Percentiles rank a stretch among this genome's conserved stretches.
Evolutionary conservation across 2,888 invertebrate genomes (phyloP).

Genomic region (Flexamia atlantica): DNA sequence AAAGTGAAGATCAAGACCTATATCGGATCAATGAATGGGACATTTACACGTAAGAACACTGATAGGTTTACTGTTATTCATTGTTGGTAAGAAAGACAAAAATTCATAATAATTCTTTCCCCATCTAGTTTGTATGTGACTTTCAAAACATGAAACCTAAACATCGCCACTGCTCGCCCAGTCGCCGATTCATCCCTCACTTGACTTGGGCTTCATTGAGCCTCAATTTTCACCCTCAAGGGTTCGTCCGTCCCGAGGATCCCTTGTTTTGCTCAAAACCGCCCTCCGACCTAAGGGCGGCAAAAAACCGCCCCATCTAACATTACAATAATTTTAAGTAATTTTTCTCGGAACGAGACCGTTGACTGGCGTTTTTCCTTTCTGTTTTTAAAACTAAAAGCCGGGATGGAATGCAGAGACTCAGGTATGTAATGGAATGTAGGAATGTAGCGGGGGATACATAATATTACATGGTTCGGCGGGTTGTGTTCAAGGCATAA

Average conservation of each 20-base stretch:
- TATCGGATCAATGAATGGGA: too few relatives aligned
- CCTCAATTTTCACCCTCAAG: constrained; percentile 39
- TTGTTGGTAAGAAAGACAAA: too few relatives aligned
- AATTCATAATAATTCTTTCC: too few relatives aligned
- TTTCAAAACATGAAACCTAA: constrained; percentile 4
- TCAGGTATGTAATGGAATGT: too few relatives aligned
- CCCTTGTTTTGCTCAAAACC: constrained; percentile 58
- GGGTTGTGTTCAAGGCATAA: too few relatives aligned
- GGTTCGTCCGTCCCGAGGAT: constrained; percentile 37
- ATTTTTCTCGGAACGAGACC: constrained; percentile 44
- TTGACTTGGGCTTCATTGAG: constrained; percentile 43
- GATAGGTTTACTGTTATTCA: too few relatives aligned
- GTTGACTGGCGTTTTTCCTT: constrained; percentile 43
- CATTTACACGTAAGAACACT: too few relatives aligned
- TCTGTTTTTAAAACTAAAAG: constrained; percentile 4
- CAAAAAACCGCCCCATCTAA: constrained; percentile 53
- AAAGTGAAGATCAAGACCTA: too few relatives aligned
- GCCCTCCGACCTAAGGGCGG: neutral
- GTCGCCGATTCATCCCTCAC: constrained; percentile 1
- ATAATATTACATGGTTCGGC: neutral
- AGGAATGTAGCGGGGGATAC: neutral
- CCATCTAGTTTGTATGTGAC: neutral
- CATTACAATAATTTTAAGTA: constrained; percentile 59
- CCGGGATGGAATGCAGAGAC: constrained; percentile 46
- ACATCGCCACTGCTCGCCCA: neutral